Evolutionary conservation across 2,113 vertebrate genomes (phyloP).

Genomic region (Eonycteris spelaea): DNA sequence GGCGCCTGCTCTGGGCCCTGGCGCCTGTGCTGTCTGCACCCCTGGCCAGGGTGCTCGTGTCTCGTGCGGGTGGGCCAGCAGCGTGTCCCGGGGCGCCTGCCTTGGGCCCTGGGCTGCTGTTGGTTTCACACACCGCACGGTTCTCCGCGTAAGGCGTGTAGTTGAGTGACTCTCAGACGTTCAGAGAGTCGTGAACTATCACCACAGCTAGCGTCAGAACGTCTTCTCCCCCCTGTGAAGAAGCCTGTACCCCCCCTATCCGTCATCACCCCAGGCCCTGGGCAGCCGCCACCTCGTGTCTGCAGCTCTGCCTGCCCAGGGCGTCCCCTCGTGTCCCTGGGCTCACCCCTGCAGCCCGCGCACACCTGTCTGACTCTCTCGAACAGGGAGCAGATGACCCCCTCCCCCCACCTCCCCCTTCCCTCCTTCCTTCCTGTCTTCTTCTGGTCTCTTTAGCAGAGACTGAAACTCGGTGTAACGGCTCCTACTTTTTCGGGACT

Average conservation of each 20-base stretch:
- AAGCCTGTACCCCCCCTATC: background rate
- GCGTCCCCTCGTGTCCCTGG: rapidly evolving
- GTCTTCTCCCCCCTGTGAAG: background rate
- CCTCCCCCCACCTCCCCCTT: rapidly evolving
- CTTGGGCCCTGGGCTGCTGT: too few species aligned
- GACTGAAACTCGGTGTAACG: background rate
- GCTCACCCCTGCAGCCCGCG: background rate
- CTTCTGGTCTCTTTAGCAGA: background rate
- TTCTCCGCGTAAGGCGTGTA: background rate
- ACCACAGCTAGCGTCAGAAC: background rate
- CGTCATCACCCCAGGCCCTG: rapidly evolving
- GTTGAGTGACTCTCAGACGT: background rate
- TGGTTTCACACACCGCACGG: background rate
- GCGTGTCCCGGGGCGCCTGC: too few species aligned
- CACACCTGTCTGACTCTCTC: background rate
- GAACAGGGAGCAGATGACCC: background rate
- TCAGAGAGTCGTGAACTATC: background rate
- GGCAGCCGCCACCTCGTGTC: background rate
- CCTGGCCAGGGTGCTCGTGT: too few species aligned
- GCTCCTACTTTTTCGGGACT: conserved; percentile 14
- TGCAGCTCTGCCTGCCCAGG: rapidly evolving
- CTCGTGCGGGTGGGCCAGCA: too few species aligned
- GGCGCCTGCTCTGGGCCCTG: too few species aligned
- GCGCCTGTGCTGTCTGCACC: too few species aligned
- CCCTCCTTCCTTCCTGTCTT: rapidly evolving